phyloP scores from a whole-genome alignment of 2,113 vertebrate genomes.

The Dromaius novaehollandiae region DNA sequence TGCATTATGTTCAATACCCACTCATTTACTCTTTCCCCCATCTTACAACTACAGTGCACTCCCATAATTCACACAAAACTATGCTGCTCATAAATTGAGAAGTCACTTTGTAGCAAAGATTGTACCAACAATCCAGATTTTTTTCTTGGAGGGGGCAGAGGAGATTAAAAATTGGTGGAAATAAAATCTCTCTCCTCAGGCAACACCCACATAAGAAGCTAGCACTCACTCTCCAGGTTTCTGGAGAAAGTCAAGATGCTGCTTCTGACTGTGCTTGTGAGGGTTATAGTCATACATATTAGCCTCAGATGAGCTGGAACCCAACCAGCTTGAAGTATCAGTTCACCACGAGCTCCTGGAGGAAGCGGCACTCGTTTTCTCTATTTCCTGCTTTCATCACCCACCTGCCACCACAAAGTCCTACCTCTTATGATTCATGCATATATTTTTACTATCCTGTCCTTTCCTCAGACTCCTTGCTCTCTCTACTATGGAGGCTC shows the following conservation, averaged over 20 bases:
- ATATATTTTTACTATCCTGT: not conserved
- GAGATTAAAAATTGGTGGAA: not conserved
- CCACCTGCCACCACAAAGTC: constrained; percentile 34
- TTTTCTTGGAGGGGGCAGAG: not conserved
- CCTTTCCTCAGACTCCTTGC: not conserved
- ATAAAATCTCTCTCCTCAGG: not conserved
- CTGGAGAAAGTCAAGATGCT: not conserved
- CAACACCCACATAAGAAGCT: not conserved
- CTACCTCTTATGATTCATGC: constrained; percentile 4
- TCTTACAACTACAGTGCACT: not conserved
- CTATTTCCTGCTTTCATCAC: constrained; percentile 37
- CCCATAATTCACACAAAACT: not conserved
- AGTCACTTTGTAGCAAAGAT: not conserved
- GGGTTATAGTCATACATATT: not conserved
- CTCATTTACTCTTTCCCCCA: not conserved
- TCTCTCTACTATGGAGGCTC: not conserved
- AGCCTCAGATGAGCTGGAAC: not conserved
- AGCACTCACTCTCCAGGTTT: not conserved
- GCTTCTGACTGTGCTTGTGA: not conserved
- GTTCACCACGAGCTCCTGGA: not conserved
- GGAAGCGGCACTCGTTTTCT: constrained; percentile 18
- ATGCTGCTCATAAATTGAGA: not conserved
- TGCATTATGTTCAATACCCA: not conserved
- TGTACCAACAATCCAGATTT: not conserved
- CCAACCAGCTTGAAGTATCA: not conserved